Base-by-base conservation (phyloP, 2,113 vertebrate species). In the Isichthys henryi region DNA sequence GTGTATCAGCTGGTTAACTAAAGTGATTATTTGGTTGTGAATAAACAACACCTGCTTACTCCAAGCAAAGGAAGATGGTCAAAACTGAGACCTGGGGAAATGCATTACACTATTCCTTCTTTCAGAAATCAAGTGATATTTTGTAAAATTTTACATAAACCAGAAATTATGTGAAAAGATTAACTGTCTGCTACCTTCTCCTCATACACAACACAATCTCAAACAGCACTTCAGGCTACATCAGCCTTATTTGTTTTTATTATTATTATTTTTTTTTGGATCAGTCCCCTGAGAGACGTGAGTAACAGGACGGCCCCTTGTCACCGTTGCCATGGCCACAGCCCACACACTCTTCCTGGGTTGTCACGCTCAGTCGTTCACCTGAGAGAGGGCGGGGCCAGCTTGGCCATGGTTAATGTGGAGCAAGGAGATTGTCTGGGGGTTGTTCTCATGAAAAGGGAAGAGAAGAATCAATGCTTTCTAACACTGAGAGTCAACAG, bases 281-380 rank as follows among this genome's bases (percentile, higher is more conserved):
- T 49, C 46, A n/a, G 46, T 85, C 84, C 48, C 9, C n/a, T 85
- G 11, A 85, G 82, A 48, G 84, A 86, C 48, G 50, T 27, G 70
- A 50, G 77, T 43, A 31, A 46, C 82, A 52, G 52, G 39, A 62
- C 50, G 86, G 88, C 56, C 74, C 27, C 53, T 62, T 86, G 52
- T 94, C 90, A 52, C 66, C n/a, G 91, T 93, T 92, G 87, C 91
- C 83, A 92, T 92, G 86, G 92, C 90, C 86, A 91, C 91, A 46
- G 88, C 39, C 87, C 84, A 90, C 88, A 31, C 85, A 56, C 19
- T 53, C n/a, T 80, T 43, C 35, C 82, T 84, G 43, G 39, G 82
- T 7, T 83, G 56, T 89, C 90, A 93, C 31, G 23, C 90, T 77
- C 89, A 70, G 87, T 91, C 92, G 92, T 91, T 92, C 80, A 74